Evolutionary conservation across 1,140 invertebrate species (phyloP).

Genomic region (Drosophila kurseongensis): DNA sequence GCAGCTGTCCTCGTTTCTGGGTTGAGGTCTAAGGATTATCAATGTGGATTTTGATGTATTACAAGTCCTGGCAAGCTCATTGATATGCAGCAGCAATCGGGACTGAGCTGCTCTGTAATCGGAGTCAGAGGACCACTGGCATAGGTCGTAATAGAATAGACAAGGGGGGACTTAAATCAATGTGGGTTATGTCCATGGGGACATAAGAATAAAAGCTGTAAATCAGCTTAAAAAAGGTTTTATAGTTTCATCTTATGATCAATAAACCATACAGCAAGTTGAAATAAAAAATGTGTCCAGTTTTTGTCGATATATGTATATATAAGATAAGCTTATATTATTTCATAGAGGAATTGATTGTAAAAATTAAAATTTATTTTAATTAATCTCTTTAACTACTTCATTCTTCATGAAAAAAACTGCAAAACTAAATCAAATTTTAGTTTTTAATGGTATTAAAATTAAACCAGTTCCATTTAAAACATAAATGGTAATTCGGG

Average conservation of each 20-base stretch:
- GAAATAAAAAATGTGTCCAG: too few species aligned
- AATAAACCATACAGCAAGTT: not conserved
- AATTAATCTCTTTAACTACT: too few species aligned
- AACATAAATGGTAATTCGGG: too few species aligned
- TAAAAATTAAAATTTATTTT: too few species aligned
- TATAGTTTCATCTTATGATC: not conserved
- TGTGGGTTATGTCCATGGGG: slow-evolving; percentile 5
- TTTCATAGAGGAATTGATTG: too few species aligned
- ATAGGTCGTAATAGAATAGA: slow-evolving; percentile 8
- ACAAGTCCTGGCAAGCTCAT: slow-evolving; percentile 59
- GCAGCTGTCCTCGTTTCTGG: slow-evolving; percentile 35
- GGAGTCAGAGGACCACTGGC: slow-evolving; percentile 18
- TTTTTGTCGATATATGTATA: too few species aligned
- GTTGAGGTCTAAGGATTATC: slow-evolving; percentile 47
- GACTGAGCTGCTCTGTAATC: slow-evolving; percentile 25
- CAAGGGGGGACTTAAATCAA: slow-evolving; percentile 10
- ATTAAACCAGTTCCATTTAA: too few species aligned
- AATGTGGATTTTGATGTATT: slow-evolving; percentile 67
- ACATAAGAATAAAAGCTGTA: not conserved
- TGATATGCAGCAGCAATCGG: slow-evolving; percentile 57
- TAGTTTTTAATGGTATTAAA: too few species aligned
- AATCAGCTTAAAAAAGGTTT: not conserved
- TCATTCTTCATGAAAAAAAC: too few species aligned
- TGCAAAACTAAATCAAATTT: too few species aligned
- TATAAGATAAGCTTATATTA: too few species aligned